phyloP scores from a whole-genome alignment of 1,140 invertebrate species.

The Tetramorium parvispinum region DNA sequence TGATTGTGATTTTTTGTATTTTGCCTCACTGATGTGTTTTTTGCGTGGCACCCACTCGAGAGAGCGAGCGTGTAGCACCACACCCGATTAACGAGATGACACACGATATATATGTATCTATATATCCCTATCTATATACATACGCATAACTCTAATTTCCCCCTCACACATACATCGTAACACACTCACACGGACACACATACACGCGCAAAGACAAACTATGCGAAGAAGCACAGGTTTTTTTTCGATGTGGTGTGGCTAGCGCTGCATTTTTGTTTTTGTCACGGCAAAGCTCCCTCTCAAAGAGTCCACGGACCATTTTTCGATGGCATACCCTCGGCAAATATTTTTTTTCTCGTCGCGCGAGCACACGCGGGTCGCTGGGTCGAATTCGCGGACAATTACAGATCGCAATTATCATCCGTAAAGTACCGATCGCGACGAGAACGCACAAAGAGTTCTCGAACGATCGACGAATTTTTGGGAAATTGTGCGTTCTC shows the following conservation, averaged over 20 bases:
- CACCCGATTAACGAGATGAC: conserved; percentile 70
- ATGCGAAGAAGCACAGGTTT: conserved; percentile 78
- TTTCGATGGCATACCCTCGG: conserved; percentile 20
- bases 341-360: conserved; percentile 3
- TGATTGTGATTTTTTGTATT: conserved; percentile 82
- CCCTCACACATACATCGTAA: conserved; percentile 48
- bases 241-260: conserved; percentile 85
- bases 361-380: neutral
- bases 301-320: conserved; percentile 66
- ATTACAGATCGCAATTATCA: neutral
- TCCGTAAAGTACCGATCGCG: neutral
- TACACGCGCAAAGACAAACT: conserved; percentile 52
- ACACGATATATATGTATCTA: conserved; percentile 63
- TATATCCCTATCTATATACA: conserved; percentile 54
- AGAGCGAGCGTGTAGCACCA: conserved; percentile 78
- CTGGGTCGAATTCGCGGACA: neutral
- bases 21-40: conserved; percentile 84
- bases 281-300: conserved; percentile 74
- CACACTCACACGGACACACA: conserved; percentile 38
- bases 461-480: conserved; percentile 22
- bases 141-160: conserved; percentile 33
- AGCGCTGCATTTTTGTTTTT: conserved; percentile 80
- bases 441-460: neutral
- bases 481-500: neutral
- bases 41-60: conserved; percentile 83